phyloP scores from a whole-genome alignment of 2,888 invertebrate genomes.

The Caenorhabditis becei region DNA sequence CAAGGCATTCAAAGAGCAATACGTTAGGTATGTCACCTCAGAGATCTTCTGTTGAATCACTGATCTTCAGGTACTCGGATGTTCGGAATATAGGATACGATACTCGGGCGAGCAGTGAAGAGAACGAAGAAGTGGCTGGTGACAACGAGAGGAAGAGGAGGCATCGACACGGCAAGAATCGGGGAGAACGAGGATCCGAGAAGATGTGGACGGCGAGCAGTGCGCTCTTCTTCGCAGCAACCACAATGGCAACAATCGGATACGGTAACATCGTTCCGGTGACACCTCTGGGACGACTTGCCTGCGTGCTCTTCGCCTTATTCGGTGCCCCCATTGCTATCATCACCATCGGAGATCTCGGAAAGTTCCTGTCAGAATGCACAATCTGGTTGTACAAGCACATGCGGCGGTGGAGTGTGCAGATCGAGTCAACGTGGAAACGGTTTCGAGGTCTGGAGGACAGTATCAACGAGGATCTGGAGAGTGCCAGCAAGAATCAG shows the following conservation, averaged over 20 bases:
- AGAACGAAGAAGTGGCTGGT: slow-evolving; percentile 42
- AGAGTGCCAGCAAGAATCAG: slow-evolving; percentile 47
- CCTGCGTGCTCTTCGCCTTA: slow-evolving; percentile 81
- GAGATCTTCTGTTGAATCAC: not conserved
- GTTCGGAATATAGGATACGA: slow-evolving; percentile 64
- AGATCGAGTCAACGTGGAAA: slow-evolving; percentile 36
- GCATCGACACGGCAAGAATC: slow-evolving; percentile 66
- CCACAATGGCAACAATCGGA: slow-evolving; percentile 82
- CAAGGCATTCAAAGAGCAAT: slow-evolving; percentile 80
- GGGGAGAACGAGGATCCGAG: slow-evolving; percentile 73
- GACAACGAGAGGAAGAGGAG: slow-evolving; percentile 61
- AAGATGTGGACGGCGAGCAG: slow-evolving; percentile 81
- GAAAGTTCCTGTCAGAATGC: slow-evolving; percentile 81
- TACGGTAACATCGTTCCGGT: slow-evolving; percentile 82
- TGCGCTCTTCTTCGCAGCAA: slow-evolving; percentile 81
- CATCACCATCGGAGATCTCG: slow-evolving; percentile 82
- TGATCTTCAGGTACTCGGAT: slow-evolving; percentile 73
- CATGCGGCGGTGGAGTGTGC: slow-evolving; percentile 65
- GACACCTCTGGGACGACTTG: slow-evolving; percentile 79
- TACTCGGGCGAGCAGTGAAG: slow-evolving; percentile 42
- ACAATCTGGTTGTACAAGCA: slow-evolving; percentile 81
- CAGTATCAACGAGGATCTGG: slow-evolving; percentile 42
- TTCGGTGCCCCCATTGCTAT: slow-evolving; percentile 81
- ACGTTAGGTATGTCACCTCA: slow-evolving; percentile 74
- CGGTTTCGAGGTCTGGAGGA: slow-evolving; percentile 49